Evolutionary conservation across 2,888 invertebrate genomes (phyloP), one percentile per base, ranked within the genome.

Genomic region (Agapostemon virescens): DNA sequence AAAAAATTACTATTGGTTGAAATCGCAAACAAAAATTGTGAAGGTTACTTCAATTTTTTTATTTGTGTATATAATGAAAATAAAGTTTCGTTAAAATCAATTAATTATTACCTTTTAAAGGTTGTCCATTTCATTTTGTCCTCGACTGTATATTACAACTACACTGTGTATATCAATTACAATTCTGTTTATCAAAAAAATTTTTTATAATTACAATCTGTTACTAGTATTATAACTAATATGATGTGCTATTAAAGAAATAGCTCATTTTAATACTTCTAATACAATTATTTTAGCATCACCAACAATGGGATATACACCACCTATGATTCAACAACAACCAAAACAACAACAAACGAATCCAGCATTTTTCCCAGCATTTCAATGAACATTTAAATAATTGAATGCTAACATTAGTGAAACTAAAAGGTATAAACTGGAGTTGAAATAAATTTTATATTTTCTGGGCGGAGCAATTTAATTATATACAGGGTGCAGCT

Each of bases 281-380:
- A 75, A 36, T 70, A 20, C 58, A 55, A 72, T 67, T 67, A 72
- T 83, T 89, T 67, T 84, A 90, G 87, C 85, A 80, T 75, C 88
- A 66, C 74, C 90, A 77, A 82, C 88, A 61, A 87, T 90, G 88
- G 90, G 88, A 78, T 89, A 90, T 58, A 74, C 89, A 58, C 82
- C 89, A 49, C 87, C 91, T 61, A 86, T 88, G 77, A 82, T 87
- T 84, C 89, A 89, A 85, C 89, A 90, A 69, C 88, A 89, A 68
- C 90, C 89, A 78, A 81, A 88, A 13, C 90, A 90, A 67, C 89
- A 90, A 64, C 89, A 89, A 83, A 75, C 88, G 9, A 91, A 90
- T 83, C 84, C 91, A 84, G 88, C 91, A 85, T 92, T 91, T 85
- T 92, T 92, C 77, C 90, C 92, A 63, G 90, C 91, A 86, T 92